phyloP scores from a whole-genome alignment of 2,888 invertebrate genomes.

The Gymnosoma rotundatum region DNA sequence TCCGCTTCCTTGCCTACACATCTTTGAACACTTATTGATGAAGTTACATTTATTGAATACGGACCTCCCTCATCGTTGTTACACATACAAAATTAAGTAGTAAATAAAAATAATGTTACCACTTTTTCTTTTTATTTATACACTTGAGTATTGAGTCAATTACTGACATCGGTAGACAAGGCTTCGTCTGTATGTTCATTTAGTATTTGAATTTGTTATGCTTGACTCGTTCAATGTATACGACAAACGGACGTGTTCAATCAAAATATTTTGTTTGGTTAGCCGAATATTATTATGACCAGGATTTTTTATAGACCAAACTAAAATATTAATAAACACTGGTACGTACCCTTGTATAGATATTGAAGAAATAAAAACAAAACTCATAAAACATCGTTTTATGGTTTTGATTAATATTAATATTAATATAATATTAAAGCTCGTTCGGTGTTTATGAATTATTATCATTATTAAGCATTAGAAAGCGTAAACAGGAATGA shows the following conservation, averaged over 20 bases:
- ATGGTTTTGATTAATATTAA: conserved; percentile 72
- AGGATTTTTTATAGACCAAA: conserved; percentile 55
- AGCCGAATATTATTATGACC: conserved; percentile 62
- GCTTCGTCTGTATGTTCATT: neutral
- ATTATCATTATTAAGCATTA: conserved; percentile 14
- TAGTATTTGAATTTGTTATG: conserved; percentile 69
- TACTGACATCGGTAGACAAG: conserved; percentile 21
- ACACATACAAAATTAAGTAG: conserved; percentile 28
- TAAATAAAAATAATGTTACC: conserved; percentile 30
- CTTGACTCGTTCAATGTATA: conserved; percentile 69
- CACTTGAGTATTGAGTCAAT: conserved; percentile 35
- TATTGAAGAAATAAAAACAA: neutral
- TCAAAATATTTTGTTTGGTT: conserved; percentile 73
- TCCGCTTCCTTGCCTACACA: conserved; percentile 65
- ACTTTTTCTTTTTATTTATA: neutral
- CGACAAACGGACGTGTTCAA: conserved; percentile 74
- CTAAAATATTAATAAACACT: conserved; percentile 21
- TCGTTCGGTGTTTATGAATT: conserved; percentile 4
- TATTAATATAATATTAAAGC: conserved; percentile 5
- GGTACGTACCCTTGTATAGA: conserved; percentile 9
- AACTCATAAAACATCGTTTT: conserved; percentile 73
- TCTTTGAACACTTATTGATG: conserved; percentile 22
- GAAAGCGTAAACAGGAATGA: conserved; percentile 8
- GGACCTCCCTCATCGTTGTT: conserved; percentile 52
- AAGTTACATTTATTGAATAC: conserved; percentile 29